Base-by-base conservation (phyloP, 1,140 invertebrate species). In the Drosophila lowei region DNA sequence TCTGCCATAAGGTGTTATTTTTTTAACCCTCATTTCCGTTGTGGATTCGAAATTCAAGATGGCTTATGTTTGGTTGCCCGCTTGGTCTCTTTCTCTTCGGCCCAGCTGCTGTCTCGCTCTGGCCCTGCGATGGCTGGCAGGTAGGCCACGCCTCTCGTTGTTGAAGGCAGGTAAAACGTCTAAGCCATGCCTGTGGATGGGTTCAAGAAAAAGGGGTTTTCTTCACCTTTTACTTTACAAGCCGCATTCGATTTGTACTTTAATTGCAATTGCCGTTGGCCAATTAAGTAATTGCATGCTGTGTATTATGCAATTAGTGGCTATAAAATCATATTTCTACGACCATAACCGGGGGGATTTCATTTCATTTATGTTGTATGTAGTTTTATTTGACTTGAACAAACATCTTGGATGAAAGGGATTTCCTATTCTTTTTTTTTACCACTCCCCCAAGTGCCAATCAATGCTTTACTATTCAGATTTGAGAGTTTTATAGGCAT, bases 1-100 rank as follows among this genome's bases (percentile, higher is more conserved):
- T 5, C 16, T 5, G 4, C 41, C 54, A 15, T 71, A 47, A 18
- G 58, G 2, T 15, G 23, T 46, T 4, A 8, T 13, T 38, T 38
- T 60, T 72, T 85, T 76, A 85, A 79, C 79, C 79, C 80, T 84
- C 72, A 73, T 85, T 85, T 84, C 80, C 80, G 80, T 73, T 85
- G 78, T 49, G 55, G 59, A 57, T 70, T 85, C 64, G 54, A 84
- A 84, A 79, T 84, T 77, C 80, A 84, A 85, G 80, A 84, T 84
- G 80, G 80, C 80, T 73, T 77, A 72, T 64, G 79, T 76, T 63
- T 47, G 41, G 44, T 25, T 5, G 23, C 23, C 23, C 23, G 23
- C 23, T 25, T 25, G 4, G 23, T 25, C 23, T 25, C 23, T 25
- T 25, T 25, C 23, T 25, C 23, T 25, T 4, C 3, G 7, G 30